phyloP scores from a whole-genome alignment of 2,888 invertebrate genomes.

The Melanostoma scalare region DNA sequence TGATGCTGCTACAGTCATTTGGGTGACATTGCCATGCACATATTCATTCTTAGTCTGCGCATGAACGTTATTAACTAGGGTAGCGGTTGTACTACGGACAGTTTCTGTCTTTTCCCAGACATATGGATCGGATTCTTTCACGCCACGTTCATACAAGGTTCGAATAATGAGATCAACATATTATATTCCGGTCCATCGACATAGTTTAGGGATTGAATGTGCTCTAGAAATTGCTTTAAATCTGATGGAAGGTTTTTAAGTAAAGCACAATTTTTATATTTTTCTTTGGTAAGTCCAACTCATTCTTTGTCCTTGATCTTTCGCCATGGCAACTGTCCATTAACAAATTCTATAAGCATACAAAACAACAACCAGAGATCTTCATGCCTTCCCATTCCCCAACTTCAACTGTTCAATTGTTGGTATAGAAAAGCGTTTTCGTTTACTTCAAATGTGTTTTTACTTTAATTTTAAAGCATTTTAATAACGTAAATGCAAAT shows the following conservation, averaged over 20 bases:
- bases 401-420: too few relatives aligned
- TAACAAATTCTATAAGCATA: slow-evolving; percentile 99
- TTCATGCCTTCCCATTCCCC: slow-evolving; percentile 99
- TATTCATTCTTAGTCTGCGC: slow-evolving; percentile 80
- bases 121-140: slow-evolving; percentile 94
- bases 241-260: slow-evolving; percentile 97
- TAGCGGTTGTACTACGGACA: slow-evolving; percentile 74
- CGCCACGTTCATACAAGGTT: slow-evolving; percentile 97
- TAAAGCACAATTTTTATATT: slow-evolving; percentile 96
- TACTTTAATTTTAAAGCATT: too few relatives aligned
- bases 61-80: slow-evolving; percentile 80
- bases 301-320: slow-evolving; percentile 99
- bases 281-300: slow-evolving; percentile 98
- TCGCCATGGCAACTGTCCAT: slow-evolving; percentile 98
- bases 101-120: slow-evolving; percentile 94
- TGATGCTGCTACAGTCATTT: slow-evolving; percentile 82
- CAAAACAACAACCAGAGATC: slow-evolving; percentile 99
- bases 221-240: slow-evolving; percentile 95
- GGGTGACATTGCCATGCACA: slow-evolving; percentile 80
- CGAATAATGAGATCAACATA: slow-evolving; percentile 93
- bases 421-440: too few relatives aligned
- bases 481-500: too few relatives aligned
- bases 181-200: slow-evolving; percentile 97
- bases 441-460: too few relatives aligned
- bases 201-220: slow-evolving; percentile 95